These are phyloP conservation scores for Gymnoscopelus microlampas DNA, from an alignment of 2,797 vertebrate genomes.

Conservation along the genomic window DNA sequence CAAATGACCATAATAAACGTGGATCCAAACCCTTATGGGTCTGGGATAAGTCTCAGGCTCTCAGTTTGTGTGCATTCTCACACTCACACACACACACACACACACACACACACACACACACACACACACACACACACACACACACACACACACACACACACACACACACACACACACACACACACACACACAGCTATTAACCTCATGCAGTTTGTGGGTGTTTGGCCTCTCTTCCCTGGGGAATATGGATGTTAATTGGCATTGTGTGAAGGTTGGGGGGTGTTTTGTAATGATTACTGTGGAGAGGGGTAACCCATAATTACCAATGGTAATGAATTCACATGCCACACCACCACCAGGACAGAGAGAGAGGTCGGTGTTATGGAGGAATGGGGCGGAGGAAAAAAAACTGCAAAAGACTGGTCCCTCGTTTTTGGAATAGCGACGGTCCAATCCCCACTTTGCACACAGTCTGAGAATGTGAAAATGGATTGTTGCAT, in stretches of 20 bases:
- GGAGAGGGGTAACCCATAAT: constrained; percentile 76
- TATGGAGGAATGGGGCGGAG: constrained; percentile 51
- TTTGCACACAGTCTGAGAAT: too few species aligned
- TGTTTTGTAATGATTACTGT: constrained; percentile 81
- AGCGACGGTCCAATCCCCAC: too few species aligned
- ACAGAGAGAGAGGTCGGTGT: constrained; percentile 51
- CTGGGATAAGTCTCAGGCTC: too few species aligned
- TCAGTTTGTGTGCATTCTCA: too few species aligned
- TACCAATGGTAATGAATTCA: constrained; percentile 79
- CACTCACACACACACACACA: too few species aligned
- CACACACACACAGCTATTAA: background rate
- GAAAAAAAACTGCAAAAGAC: constrained; percentile 42
- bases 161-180: too few species aligned
- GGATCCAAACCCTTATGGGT: too few species aligned
- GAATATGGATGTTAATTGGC: constrained; percentile 65
- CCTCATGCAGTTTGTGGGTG: constrained; percentile 46
- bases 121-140: too few species aligned
- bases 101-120: too few species aligned
- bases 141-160: too few species aligned
- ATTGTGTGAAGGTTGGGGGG: constrained; percentile 63
- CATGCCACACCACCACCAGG: constrained; percentile 70
- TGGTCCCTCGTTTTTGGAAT: constrained; percentile 22
- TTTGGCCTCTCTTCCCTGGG: constrained; percentile 61
- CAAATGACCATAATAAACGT: too few species aligned
- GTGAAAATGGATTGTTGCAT: too few species aligned